A percentile compares a stretch with the other conserved stretches of the same genome.
Evolutionary conservation across 2,888 invertebrate species (phyloP).

Genomic region (Idaea straminata): DNA sequence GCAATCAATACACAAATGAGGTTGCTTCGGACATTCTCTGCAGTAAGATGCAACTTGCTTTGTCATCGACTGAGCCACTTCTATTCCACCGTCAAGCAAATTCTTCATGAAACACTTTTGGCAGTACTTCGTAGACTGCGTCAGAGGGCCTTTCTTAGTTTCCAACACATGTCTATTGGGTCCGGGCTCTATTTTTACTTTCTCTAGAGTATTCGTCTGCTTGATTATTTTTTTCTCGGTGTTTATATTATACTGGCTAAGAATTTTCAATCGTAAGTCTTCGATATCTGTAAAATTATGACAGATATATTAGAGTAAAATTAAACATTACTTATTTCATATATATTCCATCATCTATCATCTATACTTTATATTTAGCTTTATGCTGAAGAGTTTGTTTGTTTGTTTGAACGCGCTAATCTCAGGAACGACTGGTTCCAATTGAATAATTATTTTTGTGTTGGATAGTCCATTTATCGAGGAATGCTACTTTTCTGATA

Average conservation of each 20-base stretch:
- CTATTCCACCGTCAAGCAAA: conserved; percentile 16
- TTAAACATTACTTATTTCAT: too few relatives aligned
- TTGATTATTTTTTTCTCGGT: conserved; percentile 10
- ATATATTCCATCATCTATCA: too few relatives aligned
- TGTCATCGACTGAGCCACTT: conserved; percentile 17
- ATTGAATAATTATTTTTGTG: too few relatives aligned
- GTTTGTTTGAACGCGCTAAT: too few relatives aligned
- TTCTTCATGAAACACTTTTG: conserved; percentile 18
- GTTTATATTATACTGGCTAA: conserved; percentile 27
- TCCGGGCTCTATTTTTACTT: conserved; percentile 4
- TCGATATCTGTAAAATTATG: conserved; percentile 18
- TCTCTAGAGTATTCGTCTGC: background rate
- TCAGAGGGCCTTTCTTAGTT: conserved; percentile 13
- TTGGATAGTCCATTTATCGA: too few relatives aligned
- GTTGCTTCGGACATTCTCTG: conserved; percentile 22
- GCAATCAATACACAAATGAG: conserved; percentile 21
- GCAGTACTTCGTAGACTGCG: conserved; percentile 18
- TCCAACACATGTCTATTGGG: conserved; percentile 16
- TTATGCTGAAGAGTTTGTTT: too few relatives aligned
- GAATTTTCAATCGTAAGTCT: conserved; percentile 24
- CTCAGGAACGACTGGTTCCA: too few relatives aligned
- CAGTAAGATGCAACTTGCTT: conserved; percentile 22
- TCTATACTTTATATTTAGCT: too few relatives aligned
- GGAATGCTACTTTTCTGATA: too few relatives aligned
- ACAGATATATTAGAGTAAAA: background rate